A percentile compares a stretch with the other conserved stretches of the same genome.
phyloP scores from a whole-genome alignment of 2,113 vertebrate genomes.

The Dipodomys spectabilis region DNA sequence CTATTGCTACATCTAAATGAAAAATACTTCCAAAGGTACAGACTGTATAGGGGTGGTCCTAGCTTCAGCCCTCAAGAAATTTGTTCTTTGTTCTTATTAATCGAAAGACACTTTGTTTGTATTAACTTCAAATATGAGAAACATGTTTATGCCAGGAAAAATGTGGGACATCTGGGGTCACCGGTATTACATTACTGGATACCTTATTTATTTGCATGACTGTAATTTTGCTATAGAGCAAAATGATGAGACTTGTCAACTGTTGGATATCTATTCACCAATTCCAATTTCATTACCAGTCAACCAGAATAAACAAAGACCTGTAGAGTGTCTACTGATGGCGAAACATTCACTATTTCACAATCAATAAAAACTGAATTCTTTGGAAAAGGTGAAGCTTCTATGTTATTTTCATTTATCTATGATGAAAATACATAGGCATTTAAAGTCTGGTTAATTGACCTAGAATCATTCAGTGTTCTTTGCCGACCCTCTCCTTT shows the following conservation, averaged over 20 bases:
- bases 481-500: background rate
- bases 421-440: background rate
- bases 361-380: background rate
- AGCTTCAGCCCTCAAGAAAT: background rate
- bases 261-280: background rate
- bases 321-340: background rate
- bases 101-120: background rate
- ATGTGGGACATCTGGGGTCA: background rate
- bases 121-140: constrained; percentile 47
- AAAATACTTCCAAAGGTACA: constrained; percentile 8
- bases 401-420: background rate
- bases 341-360: background rate
- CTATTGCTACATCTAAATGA: constrained; percentile 35
- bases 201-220: background rate
- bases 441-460: background rate
- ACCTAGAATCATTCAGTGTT: background rate
- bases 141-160: background rate
- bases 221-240: constrained; percentile 14
- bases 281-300: background rate
- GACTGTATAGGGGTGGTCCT: background rate
- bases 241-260: constrained; percentile 7
- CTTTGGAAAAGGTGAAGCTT: background rate
- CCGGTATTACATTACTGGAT: background rate
- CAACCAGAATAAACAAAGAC: constrained; percentile 32
- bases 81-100: constrained; percentile 35